A percentile compares a stretch with the other conserved stretches of the same genome.
These are phyloP conservation scores for Mactra quadrangularis DNA, from an alignment of 1,140 invertebrate species.

Conservation along the genomic window DNA sequence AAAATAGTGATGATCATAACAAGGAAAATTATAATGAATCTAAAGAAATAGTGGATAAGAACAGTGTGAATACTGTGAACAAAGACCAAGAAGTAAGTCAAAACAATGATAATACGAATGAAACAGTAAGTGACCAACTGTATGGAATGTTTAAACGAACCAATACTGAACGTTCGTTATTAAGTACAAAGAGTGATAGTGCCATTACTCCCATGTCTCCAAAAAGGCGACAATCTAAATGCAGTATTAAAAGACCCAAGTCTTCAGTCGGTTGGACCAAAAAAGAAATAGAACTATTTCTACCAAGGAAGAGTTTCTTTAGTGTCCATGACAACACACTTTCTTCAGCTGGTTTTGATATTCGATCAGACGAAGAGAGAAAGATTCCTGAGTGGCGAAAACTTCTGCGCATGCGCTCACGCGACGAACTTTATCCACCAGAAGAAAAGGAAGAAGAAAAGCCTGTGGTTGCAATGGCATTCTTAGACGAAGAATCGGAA, in stretches of 20 bases:
- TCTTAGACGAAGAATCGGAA: constrained; percentile 17
- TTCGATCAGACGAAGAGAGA: constrained; percentile 52
- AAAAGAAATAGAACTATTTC: constrained; percentile 68
- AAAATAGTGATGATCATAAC: not conserved
- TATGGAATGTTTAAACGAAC: constrained; percentile 48
- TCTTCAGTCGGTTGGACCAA: constrained; percentile 63
- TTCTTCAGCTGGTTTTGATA: constrained; percentile 71
- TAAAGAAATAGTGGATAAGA: not conserved
- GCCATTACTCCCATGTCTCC: not conserved
- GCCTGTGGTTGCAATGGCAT: not conserved
- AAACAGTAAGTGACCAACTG: constrained; percentile 4
- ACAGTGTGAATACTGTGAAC: not conserved
- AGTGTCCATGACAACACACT: constrained; percentile 73
- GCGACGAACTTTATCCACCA: constrained; percentile 41
- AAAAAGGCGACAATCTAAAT: not conserved
- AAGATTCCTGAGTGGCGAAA: constrained; percentile 40
- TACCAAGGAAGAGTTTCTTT: constrained; percentile 74
- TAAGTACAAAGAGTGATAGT: constrained; percentile 22
- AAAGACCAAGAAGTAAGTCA: not conserved
- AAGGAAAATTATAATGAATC: not conserved
- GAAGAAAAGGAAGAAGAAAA: constrained; percentile 22
- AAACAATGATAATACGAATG: not conserved
- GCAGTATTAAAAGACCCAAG: constrained; percentile 35
- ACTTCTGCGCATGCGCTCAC: constrained; percentile 40
- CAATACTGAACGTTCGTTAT: constrained; percentile 22